These are phyloP conservation scores for Mirounga angustirostris DNA, from an alignment of 2,113 vertebrate species.

Conservation along the genomic window DNA sequence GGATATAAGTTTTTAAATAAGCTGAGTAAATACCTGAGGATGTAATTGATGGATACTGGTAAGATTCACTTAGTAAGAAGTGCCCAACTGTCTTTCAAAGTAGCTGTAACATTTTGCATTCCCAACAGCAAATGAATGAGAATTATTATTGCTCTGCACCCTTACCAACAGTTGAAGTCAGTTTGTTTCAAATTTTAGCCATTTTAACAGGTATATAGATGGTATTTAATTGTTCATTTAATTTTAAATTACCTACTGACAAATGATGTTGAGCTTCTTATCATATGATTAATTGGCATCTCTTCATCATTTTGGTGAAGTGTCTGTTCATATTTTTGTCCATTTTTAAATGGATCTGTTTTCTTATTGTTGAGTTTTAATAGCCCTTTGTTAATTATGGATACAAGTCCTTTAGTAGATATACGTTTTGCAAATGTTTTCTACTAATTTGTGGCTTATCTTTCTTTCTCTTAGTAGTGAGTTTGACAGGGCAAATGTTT, in stretches of 20 bases:
- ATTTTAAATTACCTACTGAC: neutral
- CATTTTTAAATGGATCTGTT: neutral
- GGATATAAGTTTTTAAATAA: neutral
- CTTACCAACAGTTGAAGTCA: neutral
- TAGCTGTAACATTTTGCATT: neutral
- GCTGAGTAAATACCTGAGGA: neutral
- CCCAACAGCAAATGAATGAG: neutral
- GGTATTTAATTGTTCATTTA: neutral
- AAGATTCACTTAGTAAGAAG: neutral
- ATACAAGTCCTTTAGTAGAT: neutral
- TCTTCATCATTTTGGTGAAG: neutral
- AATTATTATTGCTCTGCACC: neutral
- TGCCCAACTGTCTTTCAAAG: neutral
- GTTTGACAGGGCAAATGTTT: neutral
- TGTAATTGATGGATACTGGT: neutral
- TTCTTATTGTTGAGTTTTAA: neutral
- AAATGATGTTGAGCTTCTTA: neutral
- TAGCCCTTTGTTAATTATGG: neutral
- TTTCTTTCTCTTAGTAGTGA: neutral
- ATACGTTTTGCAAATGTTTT: neutral
- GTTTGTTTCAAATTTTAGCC: neutral
- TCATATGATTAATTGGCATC: neutral
- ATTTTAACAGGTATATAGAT: neutral
- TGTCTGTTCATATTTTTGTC: neutral
- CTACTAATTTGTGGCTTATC: neutral